Base-by-base conservation (phyloP, 2,113 vertebrate species). In the Gila orcuttii region DNA sequence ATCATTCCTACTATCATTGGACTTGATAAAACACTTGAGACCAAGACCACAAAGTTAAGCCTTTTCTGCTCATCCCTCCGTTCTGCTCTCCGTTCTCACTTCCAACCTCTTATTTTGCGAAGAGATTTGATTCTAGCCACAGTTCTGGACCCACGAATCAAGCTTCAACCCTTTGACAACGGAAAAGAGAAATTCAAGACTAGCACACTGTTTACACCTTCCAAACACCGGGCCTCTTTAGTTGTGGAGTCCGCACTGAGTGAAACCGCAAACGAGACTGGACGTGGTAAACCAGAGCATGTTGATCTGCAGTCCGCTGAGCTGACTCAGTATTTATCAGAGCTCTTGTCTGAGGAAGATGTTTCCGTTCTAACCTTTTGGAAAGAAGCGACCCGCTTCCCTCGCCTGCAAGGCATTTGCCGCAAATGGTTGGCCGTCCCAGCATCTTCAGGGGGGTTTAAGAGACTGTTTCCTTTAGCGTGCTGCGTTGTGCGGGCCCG, bases 381-480 rank as follows among this genome's bases (percentile, higher is more conserved):
- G 95, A 93, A 88, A 85, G 87, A 86, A 9, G 93, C 93, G 0
- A 15, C 23, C 6, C 86, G 90, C 2, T 95, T 95, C 33, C 93
- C 94, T 0, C n/a, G 62, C n/a, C 91, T 95, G 6, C 93, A 89
- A 59, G 62, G 36, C 31, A 28, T 93, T 0, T 92, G 93, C 74
- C 91, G 90, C 80, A 94, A 89, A 69, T 91, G 95, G 12, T 83
- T 95, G 83, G 90, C 93, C 0, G 75, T 93, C 1, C 94, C 94
- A 0, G 92, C 93, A 39, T 93, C 94, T 23, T 93, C 93, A 0
- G 93, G 94, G 8, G 94, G 94, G n/a, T 95, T 95, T 1, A 92
- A 93, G 50, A 88, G 92, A 2, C 93, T 96, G 7, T 94, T 87
- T 84, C 93, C 93, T 9, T 89, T 94, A 90, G 93, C 94, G 0